Evolutionary conservation across 2,888 invertebrate species (phyloP).

Genomic region (Eupithecia tripunctaria): DNA sequence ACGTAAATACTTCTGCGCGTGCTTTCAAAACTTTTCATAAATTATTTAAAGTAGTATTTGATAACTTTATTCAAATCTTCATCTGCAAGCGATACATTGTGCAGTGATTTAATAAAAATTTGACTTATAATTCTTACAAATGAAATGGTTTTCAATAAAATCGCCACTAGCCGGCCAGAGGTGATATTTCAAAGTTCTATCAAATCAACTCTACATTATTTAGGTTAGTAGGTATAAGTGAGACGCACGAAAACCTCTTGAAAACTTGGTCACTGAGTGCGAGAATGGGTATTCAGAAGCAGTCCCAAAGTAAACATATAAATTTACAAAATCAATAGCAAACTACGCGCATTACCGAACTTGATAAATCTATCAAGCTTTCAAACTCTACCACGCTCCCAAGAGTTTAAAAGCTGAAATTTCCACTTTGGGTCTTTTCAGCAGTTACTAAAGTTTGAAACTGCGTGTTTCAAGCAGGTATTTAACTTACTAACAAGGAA

Average conservation of each 20-base stretch:
- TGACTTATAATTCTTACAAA: no score
- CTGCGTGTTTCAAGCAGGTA: background rate
- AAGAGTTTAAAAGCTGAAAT: constrained; percentile 10
- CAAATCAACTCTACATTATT: background rate
- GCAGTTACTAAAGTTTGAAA: background rate
- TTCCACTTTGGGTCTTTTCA: background rate
- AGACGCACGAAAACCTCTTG: background rate
- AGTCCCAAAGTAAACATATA: background rate
- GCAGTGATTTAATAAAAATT: no score
- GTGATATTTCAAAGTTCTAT: background rate
- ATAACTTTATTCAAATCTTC: no score
- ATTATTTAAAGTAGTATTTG: no score
- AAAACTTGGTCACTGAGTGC: background rate
- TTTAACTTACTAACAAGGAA: background rate
- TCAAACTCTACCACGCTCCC: background rate
- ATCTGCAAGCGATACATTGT: no score
- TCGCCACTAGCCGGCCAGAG: no score
- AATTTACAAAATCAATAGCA: constrained; percentile 11
- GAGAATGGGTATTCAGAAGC: background rate
- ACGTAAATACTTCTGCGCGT: no score
- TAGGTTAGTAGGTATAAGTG: background rate
- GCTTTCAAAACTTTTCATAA: no score
- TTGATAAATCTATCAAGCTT: constrained; percentile 13
- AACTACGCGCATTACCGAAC: constrained; percentile 7
- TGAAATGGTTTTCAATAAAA: no score